Evolutionary conservation across 2,113 vertebrate species (phyloP), one percentile per base, ranked within the genome.

Genomic region (Phainopepla nitens): DNA sequence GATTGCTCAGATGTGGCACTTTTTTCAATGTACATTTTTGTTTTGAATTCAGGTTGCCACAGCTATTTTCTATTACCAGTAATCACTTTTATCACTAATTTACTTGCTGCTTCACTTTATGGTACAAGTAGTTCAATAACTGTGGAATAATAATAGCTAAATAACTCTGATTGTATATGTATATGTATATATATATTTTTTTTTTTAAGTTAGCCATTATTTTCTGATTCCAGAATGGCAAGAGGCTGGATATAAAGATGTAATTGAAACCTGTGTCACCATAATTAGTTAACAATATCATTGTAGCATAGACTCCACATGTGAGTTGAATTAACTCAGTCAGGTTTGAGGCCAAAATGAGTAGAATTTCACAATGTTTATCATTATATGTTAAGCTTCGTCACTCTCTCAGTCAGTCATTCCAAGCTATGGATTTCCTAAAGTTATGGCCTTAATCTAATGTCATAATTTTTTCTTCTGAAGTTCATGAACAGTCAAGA

Each of bases 1-100:
- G 42, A 62, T 61, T 41, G 20, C 23, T 71, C n/a, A 31, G 42
- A 51, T 36, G 23, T 39, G 23, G 56, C 4, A 0, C 0, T 9
- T 65, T 73, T 62, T 56, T 19, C 23, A 76, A 7, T 53, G 15
- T 21, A 18, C 13, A 4, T 4, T 1, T 61, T 56, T 66, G 24
- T 15, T 75, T 73, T 79, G 15, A 77, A 49, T 81, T 81, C 36
- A 72, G n/a, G 31, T 42, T 49, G n/a, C 27, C n/a, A 15, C 11
- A 53, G 58, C 57, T 88, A 22, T 42, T 81, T 62, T 45, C 31
- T 58, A 8, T 64, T 53, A 39, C 39, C 35, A 70, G 3, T 13
- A 58, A 36, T 53, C 4, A 28, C 8, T 64, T 69, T 49, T 49
- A 44, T 56, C 41, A 49, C 28, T 61, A 28, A 47, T 80, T 91